Conservation (phyloP, 2,113 vertebrate species). For the Labeo catla region DNA sequence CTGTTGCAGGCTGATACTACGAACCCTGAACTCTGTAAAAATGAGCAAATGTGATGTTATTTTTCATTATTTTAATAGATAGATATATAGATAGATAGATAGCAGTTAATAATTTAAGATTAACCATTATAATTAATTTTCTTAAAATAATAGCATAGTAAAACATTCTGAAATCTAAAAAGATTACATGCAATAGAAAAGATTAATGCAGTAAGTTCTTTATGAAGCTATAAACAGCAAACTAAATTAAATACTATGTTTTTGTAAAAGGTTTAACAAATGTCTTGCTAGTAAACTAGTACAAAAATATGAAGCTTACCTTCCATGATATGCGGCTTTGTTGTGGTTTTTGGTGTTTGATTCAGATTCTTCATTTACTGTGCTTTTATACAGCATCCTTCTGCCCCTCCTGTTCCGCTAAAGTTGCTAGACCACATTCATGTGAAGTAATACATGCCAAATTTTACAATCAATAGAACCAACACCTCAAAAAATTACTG, state of each 20-base stretch:
- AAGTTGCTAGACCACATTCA: neutral
- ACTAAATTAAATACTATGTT: neutral
- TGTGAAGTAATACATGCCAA: no score
- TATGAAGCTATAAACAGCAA: neutral
- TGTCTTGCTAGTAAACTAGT: neutral
- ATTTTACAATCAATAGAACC: neutral
- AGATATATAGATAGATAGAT: no score
- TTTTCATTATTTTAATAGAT: no score
- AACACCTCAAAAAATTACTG: neutral
- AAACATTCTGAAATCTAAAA: neutral
- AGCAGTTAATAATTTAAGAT: no score
- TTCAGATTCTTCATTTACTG: neutral
- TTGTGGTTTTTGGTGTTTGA: neutral
- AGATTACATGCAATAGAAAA: neutral
- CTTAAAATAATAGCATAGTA: no score
- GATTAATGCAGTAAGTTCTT: neutral
- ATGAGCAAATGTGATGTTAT: no score
- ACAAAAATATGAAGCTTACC: neutral
- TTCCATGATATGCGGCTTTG: neutral
- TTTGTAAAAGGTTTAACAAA: neutral
- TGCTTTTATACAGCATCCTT: neutral
- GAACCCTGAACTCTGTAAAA: no score
- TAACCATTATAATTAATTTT: neutral
- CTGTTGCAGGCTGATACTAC: no score
- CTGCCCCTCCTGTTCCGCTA: neutral